These are phyloP conservation scores for Ornithorhynchus anatinus DNA, from an alignment of 2,113 vertebrate genomes.

Conservation along the genomic window DNA sequence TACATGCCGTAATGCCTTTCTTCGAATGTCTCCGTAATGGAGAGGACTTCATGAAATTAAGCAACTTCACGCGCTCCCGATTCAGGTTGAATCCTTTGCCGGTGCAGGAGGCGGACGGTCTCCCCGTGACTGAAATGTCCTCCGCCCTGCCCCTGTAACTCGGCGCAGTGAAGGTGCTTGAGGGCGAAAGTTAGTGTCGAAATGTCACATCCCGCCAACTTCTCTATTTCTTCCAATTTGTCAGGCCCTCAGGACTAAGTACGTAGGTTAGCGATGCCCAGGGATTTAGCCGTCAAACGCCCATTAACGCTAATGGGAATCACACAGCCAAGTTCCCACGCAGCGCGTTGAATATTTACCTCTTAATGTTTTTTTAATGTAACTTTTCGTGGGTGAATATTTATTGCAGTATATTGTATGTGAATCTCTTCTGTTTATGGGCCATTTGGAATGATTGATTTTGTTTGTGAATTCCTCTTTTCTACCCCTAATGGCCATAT, in stretches of 20 bases:
- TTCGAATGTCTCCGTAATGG: not conserved
- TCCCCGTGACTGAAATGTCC: too few relatives aligned
- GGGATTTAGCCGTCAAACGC: constrained; percentile 27
- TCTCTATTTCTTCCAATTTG: not conserved
- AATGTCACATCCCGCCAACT: not conserved
- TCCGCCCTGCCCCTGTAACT: too few relatives aligned
- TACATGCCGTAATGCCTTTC: not conserved
- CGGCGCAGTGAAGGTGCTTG: too few relatives aligned
- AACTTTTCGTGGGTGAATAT: constrained; percentile 56
- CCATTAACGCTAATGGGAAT: constrained; percentile 29
- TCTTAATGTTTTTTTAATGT: constrained; percentile 54
- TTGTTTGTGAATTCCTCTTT: constrained; percentile 46
- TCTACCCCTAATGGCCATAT: constrained; percentile 38
- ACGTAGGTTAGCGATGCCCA: constrained; percentile 1
- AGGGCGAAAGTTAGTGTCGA: not conserved
- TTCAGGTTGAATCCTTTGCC: not conserved
- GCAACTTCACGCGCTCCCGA: not conserved
- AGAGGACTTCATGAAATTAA: not conserved
- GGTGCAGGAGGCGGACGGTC: not conserved
- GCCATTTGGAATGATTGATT: constrained; percentile 29
- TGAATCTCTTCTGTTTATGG: constrained; percentile 40
- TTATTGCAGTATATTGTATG: constrained; percentile 57
- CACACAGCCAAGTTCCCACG: not conserved
- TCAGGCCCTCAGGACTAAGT: constrained; percentile 18
- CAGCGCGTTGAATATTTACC: constrained; percentile 35